These are phyloP conservation scores for Scatophagus argus DNA, from an alignment of 2,113 vertebrate species.

Conservation along the genomic window DNA sequence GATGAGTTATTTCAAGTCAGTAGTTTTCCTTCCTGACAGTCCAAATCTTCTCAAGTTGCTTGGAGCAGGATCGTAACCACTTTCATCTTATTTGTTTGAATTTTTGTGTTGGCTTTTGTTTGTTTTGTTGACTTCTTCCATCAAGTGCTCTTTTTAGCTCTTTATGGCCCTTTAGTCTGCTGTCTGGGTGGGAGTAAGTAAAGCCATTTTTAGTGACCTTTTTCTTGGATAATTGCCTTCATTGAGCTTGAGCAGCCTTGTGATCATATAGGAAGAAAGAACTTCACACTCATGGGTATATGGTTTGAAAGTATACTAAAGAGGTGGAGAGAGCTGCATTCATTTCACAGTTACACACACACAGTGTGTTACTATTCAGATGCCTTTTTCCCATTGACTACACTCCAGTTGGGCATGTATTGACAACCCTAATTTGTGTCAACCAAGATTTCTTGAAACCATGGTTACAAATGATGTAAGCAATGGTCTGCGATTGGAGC, in stretches of 20 bases:
- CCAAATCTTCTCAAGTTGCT: no score
- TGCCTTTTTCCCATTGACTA: conserved; percentile 39
- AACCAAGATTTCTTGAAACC: background rate
- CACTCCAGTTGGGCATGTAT: background rate
- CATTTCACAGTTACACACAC: conserved; percentile 35
- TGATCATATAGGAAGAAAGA: conserved; percentile 59
- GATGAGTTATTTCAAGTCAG: no score
- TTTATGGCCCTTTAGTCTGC: conserved; percentile 55
- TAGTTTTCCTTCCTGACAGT: no score
- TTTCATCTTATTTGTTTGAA: conserved; percentile 9
- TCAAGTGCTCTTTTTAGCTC: conserved; percentile 40
- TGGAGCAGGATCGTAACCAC: no score
- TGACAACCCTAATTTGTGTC: conserved; percentile 10
- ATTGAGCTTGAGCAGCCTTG: conserved; percentile 63
- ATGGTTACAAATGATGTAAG: background rate
- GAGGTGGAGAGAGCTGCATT: conserved; percentile 45
- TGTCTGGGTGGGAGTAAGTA: conserved; percentile 54
- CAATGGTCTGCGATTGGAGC: conserved; percentile 20
- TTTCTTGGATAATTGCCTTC: conserved; percentile 72
- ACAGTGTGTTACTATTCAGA: conserved; percentile 20
- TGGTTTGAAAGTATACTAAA: conserved; percentile 58
- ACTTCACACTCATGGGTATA: conserved; percentile 58
- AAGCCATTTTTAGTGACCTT: conserved; percentile 68
- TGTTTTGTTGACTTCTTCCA: conserved; percentile 31
- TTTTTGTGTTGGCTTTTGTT: background rate